Percentiles rank a stretch among this genome's conserved stretches.
phyloP scores from a whole-genome alignment of 2,888 invertebrate species.

The Cantharis lateralis region DNA sequence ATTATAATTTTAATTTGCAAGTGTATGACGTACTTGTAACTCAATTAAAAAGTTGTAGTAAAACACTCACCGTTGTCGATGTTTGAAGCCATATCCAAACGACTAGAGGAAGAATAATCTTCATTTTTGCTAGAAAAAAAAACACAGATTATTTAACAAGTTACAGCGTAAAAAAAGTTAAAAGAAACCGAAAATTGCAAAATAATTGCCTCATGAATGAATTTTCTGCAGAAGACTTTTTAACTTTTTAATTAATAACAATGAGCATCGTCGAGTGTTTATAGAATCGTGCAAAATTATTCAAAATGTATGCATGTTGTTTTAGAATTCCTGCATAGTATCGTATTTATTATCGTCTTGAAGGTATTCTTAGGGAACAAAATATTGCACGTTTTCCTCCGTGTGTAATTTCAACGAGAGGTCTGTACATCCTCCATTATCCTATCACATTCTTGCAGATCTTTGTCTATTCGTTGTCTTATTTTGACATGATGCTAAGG shows the following conservation, averaged over 20 bases:
- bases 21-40: background rate
- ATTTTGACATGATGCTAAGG: background rate
- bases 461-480: background rate
- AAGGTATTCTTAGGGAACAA: slow-evolving; percentile 12
- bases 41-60: slow-evolving; percentile 1
- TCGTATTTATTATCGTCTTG: slow-evolving; percentile 24
- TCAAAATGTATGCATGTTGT: slow-evolving; percentile 13
- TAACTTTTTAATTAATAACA: slow-evolving; percentile 2
- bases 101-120: slow-evolving; percentile 90
- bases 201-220: background rate
- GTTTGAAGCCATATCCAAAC: slow-evolving; percentile 85
- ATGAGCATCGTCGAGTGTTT: slow-evolving; percentile 5
- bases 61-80: slow-evolving; percentile 74
- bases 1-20: background rate
- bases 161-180: background rate
- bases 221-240: background rate
- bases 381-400: slow-evolving; percentile 29
- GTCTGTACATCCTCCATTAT: slow-evolving; percentile 7
- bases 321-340: slow-evolving; percentile 23
- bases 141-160: slow-evolving; percentile 41
- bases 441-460: slow-evolving; percentile 1
- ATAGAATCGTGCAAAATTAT: slow-evolving; percentile 19
- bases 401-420: slow-evolving; percentile 23
- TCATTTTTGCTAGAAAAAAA: slow-evolving; percentile 86
- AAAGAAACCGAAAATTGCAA: background rate